phyloP scores from a whole-genome alignment of 2,888 invertebrate species.

The Bursaphelenchus okinawaensis region DNA sequence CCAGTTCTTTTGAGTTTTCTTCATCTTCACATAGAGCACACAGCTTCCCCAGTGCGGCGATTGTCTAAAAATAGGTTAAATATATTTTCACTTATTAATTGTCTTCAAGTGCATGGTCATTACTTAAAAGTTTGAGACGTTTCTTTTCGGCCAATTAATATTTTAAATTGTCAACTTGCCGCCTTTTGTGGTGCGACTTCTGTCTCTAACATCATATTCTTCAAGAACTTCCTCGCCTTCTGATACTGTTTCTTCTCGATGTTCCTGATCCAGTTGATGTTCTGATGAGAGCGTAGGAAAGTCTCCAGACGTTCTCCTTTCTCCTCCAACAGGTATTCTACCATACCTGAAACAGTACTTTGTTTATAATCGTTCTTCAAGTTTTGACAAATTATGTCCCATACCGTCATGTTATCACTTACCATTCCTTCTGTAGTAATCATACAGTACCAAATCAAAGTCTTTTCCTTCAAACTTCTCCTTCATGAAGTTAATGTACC shows the following conservation, averaged over 20 bases:
- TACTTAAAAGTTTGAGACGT: neutral
- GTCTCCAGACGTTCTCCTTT: conserved; percentile 28
- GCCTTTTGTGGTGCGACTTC: conserved; percentile 15
- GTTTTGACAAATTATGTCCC: neutral
- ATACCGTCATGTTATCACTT: neutral
- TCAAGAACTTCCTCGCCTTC: conserved; percentile 17
- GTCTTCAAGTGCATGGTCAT: neutral
- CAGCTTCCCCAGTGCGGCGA: conserved; percentile 23
- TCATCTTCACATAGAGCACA: conserved; percentile 29
- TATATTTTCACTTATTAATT: too few species aligned
- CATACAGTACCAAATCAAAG: conserved; percentile 31
- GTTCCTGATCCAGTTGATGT: conserved; percentile 35
- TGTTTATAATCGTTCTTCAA: neutral
- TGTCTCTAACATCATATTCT: conserved; percentile 21
- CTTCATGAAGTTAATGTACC: conserved; percentile 25
- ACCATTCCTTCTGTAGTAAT: conserved; percentile 34
- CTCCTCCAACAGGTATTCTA: conserved; percentile 31
- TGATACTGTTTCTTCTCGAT: conserved; percentile 26
- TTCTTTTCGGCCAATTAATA: neutral
- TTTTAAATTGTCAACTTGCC: neutral
- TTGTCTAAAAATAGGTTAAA: conserved; percentile 16
- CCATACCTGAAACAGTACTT: conserved; percentile 18
- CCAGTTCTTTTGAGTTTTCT: conserved; percentile 24
- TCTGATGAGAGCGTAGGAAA: conserved; percentile 29
- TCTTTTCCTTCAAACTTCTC: conserved; percentile 16